Base-by-base conservation (phyloP, 92 coral and sea anemone species). In the Muricea muricata region DNA sequence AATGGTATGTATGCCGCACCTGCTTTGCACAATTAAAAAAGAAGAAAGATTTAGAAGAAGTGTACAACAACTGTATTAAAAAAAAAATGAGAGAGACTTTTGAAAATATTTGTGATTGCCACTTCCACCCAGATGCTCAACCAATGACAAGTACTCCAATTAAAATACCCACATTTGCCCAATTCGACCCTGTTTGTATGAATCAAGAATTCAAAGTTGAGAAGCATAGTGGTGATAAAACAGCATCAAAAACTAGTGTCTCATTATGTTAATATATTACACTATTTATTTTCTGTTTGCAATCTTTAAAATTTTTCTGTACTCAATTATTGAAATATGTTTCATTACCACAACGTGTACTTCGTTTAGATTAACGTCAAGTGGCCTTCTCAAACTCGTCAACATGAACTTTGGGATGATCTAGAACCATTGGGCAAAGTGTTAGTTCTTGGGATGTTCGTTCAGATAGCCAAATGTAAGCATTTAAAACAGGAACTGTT, bases 341-440 rank as follows among this genome's bases (percentile, higher is more conserved):
- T 52, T 52, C 60, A 52, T 4, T 14, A 52, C 60, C 60, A 0
- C 8, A 52, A 52, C 18, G 11, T 52, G 60, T 52, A 52, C 60
- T 52, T 52, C 60, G 24, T 52, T n/a, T 73, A 73, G 79, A 40
- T 73, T 18, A 33, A 47, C 42, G 79, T 37, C 46, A 39, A 40
- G 29, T 73, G 57, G 57, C 79, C 79, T 40, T 37, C 79, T 18
- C 79, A 73, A 73, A 73, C 56, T 73, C 79, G 79, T 5, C 41
- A 31, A 18, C 57, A 58, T 26, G 34, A 73, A 15, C 73, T 80
- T 23, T 18, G 47, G 35, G 35, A 57, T 31, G 72, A 67, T 17
- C 35, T 80, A 60, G 55, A 80, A 40, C 85, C 85, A 25, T 45
- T 80, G 52, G 75, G 75, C 60, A 80, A 80, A 80, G 85, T 75